These are phyloP conservation scores for Pomatorhinus ruficollis DNA, from an alignment of 2,113 vertebrate species.

Conservation along the genomic window DNA sequence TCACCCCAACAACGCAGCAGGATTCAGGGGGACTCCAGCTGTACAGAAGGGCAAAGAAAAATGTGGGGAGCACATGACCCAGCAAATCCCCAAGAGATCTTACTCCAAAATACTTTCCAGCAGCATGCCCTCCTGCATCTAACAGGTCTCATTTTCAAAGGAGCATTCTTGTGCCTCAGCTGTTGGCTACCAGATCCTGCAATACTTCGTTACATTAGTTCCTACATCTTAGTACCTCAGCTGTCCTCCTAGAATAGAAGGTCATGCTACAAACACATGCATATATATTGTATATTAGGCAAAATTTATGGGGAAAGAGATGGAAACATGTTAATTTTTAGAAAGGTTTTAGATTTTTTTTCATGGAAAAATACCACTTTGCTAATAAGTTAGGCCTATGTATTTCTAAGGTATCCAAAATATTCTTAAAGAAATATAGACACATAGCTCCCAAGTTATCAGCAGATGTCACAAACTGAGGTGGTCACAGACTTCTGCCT, in stretches of 20 bases:
- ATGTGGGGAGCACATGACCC: not conserved
- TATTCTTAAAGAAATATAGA: not conserved
- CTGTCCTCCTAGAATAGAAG: not conserved
- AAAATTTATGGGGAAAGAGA: not conserved
- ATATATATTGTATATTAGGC: not conserved
- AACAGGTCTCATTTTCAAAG: not conserved
- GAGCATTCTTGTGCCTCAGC: not conserved
- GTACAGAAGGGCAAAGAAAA: not conserved
- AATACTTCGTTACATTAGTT: not conserved
- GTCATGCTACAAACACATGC: not conserved
- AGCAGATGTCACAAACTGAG: not conserved
- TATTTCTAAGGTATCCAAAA: not conserved
- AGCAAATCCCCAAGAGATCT: not conserved
- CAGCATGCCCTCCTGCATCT: not conserved
- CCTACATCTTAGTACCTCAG: not conserved
- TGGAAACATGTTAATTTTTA: not conserved
- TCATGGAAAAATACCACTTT: not conserved
- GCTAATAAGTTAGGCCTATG: not conserved
- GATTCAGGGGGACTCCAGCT: not conserved
- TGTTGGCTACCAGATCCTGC: not conserved
- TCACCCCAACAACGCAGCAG: not conserved
- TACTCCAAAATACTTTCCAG: not conserved
- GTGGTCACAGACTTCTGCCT: not conserved
- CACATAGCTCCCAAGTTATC: not conserved
- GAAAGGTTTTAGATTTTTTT: not conserved